Evolutionary conservation across 2,113 vertebrate species (phyloP), one percentile per base, ranked within the genome.

Genomic region (Spheniscus mendiculus): DNA sequence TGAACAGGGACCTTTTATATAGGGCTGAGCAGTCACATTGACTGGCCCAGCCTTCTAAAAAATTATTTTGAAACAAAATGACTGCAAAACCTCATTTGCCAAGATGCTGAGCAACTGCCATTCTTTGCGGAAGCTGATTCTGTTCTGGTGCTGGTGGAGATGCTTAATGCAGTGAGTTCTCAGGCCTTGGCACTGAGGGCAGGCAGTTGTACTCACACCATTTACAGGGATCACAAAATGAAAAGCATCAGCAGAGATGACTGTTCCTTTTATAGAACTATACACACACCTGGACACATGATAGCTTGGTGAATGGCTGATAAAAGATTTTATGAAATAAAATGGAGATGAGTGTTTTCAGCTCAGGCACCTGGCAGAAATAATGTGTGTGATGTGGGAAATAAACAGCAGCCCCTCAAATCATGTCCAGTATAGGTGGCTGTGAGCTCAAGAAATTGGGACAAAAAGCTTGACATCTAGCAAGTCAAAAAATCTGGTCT

Each of bases 301-400:
- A 96, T 59, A 71, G 49, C 74, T 85, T 77, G n/a, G 62, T 77
- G 82, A 93, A 88, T 63, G 76, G 50, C 53, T 93, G 78, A 76
- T 94, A 91, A 94, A 95, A 87, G 66, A 30, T 77, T 34, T 45
- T 86, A 65, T 55, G 81, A 89, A 95, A 93, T 93, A 90, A 96
- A 97, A 96, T 83, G 62, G 29, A 93, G 73, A 90, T 77, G 66
- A 83, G 36, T 42, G 40, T 66, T 97, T 94, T 94, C 79, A 78
- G 59, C 89, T 90, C 26, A 83, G 78, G 73, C 77, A 93, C 69
- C 86, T 96, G 91, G 84, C 73, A 87, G 86, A 94, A 94, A 73
- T 91, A 70, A 83, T 44, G 52, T 50, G 30, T 36, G 30, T 55
- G 77, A 76, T 93, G 56, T 59, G 66, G 70, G 30, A 69, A 94